Evolutionary conservation across 1,140 invertebrate genomes (phyloP), one percentile per base, ranked within the genome.

Genomic region (Chelonus insularis): DNA sequence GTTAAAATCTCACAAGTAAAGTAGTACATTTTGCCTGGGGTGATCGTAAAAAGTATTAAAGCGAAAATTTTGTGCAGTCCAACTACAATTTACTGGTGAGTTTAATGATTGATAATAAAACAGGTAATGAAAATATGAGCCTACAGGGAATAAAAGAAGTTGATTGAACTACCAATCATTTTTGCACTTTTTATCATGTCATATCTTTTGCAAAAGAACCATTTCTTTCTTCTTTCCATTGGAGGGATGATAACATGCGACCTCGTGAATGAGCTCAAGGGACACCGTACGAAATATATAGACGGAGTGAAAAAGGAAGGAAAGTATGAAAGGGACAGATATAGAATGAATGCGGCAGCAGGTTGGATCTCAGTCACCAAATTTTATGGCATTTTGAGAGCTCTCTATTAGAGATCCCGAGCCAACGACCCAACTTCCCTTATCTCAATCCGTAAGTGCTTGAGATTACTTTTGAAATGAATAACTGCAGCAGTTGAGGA

Each of bases 301-400:
- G 29, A 8, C 16, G 25, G 7, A 32, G n/a, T 16, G 9, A 36
- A 16, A 14, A 32, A 36, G 7, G 23, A 34, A 34, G 16, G 8
- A 52, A 11, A 52, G 6, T 12, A 32, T 37, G 48, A 50, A 50
- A 52, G 34, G 57, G 9, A 50, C 9, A 23, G 8, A 36, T 8
- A 29, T 14, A 47, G 9, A 36, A 9, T 36, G 2, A 37, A 2
- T 32, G 51, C 55, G 21, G 23, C 7, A n/a, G 34, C 16, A 29
- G 59, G 37, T 18, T 50, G 36, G 56, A 56, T 41, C 63, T 63
- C 14, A 21, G 18, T 63, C 57, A 69, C 55, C 55, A 43, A 43
- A 69, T 69, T 74, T 73, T 73, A 74, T 58, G 69, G 72, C 64
- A 64, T 70, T 69, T 72, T 65, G 34, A 73, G 64, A 59, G 60